Evolutionary conservation across 2,888 invertebrate species (phyloP).

Genomic region (Mimachlamys varia): DNA sequence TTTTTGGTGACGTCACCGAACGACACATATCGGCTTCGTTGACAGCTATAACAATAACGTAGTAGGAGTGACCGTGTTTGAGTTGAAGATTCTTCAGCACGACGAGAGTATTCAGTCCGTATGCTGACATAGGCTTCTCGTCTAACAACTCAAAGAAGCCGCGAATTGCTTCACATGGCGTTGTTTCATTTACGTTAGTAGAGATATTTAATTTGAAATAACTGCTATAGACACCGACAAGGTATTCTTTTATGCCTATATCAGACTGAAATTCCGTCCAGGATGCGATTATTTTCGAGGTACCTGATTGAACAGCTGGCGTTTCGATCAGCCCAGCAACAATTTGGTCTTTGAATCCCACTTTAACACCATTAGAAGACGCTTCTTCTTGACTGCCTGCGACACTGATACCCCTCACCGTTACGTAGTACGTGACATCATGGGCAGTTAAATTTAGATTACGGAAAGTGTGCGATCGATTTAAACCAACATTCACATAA

Average conservation of each 20-base stretch:
- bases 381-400: constrained; percentile 68
- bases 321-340: constrained; percentile 55
- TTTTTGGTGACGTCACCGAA: constrained; percentile 48
- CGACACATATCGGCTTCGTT: constrained; percentile 62
- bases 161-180: not conserved
- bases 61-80: constrained; percentile 56
- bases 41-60: constrained; percentile 58
- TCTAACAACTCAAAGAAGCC: constrained; percentile 52
- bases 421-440: constrained; percentile 66
- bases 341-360: constrained; percentile 61
- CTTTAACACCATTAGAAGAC: constrained; percentile 68
- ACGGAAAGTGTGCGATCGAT: constrained; percentile 63
- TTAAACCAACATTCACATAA: constrained; percentile 67
- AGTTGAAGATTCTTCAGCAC: constrained; percentile 51
- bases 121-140: constrained; percentile 46
- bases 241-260: constrained; percentile 59
- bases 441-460: constrained; percentile 65
- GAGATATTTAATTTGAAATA: not conserved
- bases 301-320: constrained; percentile 51
- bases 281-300: constrained; percentile 53
- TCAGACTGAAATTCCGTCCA: constrained; percentile 65
- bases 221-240: constrained; percentile 56
- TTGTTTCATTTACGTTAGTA: not conserved
- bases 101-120: constrained; percentile 56
- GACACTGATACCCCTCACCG: constrained; percentile 68